Conservation (phyloP, 2,797 vertebrate genomes). For the Typhlichthys subterraneus region DNA sequence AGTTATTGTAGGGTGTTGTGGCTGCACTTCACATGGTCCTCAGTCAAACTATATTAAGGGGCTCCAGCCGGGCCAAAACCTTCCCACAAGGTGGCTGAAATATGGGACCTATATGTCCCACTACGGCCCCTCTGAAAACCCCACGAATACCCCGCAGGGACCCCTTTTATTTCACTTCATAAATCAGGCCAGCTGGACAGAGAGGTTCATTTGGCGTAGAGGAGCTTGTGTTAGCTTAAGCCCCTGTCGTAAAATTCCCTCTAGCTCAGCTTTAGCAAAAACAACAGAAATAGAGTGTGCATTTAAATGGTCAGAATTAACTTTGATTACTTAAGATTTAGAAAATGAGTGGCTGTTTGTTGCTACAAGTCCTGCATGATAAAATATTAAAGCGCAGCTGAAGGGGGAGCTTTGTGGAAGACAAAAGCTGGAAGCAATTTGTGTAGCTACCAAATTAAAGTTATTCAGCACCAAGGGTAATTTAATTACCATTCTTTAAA, state of each 20-base stretch:
- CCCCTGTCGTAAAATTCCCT: constrained; percentile 57
- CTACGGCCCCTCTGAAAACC: constrained; percentile 63
- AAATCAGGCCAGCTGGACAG: constrained; percentile 73
- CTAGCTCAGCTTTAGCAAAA: constrained; percentile 44
- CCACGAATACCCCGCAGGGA: constrained; percentile 74
- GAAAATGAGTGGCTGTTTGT: constrained; percentile 72
- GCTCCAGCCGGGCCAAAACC: constrained; percentile 67
- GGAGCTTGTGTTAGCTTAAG: constrained; percentile 71
- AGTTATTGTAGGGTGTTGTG: constrained; percentile 76
- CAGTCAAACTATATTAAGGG: constrained; percentile 68
- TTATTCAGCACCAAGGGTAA: constrained; percentile 84
- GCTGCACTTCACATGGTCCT: constrained; percentile 71
- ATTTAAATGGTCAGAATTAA: constrained; percentile 63
- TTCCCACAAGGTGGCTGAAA: constrained; percentile 74
- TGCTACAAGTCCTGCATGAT: constrained; percentile 70
- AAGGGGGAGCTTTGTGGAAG: constrained; percentile 70
- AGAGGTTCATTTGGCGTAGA: constrained; percentile 70
- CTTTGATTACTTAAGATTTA: constrained; percentile 74
- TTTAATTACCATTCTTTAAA: constrained; percentile 89
- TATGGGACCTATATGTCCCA: constrained; percentile 64
- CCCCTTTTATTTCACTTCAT: constrained; percentile 78
- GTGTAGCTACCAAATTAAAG: constrained; percentile 83
- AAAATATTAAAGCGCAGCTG: constrained; percentile 71
- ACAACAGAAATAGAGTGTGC: constrained; percentile 39
- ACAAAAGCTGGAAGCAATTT: constrained; percentile 85